Evolutionary conservation across 2,888 invertebrate species (phyloP), one percentile per base, ranked within the genome.

Genomic region (Xestia xanthographa): DNA sequence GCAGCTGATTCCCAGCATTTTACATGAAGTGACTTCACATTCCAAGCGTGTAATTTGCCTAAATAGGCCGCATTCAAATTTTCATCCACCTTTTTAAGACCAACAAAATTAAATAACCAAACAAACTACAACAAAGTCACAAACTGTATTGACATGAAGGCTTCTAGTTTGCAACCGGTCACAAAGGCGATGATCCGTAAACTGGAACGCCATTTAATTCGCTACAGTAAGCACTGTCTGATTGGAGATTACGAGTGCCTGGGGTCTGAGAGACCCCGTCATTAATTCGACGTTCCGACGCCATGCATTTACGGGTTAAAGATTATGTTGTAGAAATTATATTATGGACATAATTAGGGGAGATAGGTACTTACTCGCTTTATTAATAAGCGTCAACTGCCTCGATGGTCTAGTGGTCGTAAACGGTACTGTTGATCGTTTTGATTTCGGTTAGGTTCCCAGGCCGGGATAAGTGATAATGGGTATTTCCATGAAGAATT

Each of bases 171-270:
- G 74, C 65, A 67, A 79, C 70, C 63, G 60, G 66, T 76, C 73
- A 72, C 69, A 65, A 79, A 79, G 60, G 74, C 75, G 68, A 81
- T 81, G 81, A 82, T 76, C 72, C 71, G 79, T 83, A 50, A 72
- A 68, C 70, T 65, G 60, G 72, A 60, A 38, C 66, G 38, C 62
- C 69, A 50, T 79, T 83, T 87, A 86, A 86, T 86, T 78, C 83
- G 70, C 66, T 77, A 80, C 83, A 83, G 75, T 83, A 80, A 86
- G 73, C 80, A 66, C 20, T 26, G 56, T 53, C 75, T 86, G 83
- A 86, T 87, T 83, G 79, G 75, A 72, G 87, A 75, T 83, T 78
- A 80, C 67, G 65, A 50, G 17, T 72, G 14, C 53, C 75, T 66
- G 20, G 60, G 85, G 77, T 76, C 84, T 48, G 34, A 14, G 66